A percentile compares a stretch with the other conserved stretches of the same genome.
Conservation (phyloP, 1,140 invertebrate species). For the Lordiphosa clarofinis region DNA sequence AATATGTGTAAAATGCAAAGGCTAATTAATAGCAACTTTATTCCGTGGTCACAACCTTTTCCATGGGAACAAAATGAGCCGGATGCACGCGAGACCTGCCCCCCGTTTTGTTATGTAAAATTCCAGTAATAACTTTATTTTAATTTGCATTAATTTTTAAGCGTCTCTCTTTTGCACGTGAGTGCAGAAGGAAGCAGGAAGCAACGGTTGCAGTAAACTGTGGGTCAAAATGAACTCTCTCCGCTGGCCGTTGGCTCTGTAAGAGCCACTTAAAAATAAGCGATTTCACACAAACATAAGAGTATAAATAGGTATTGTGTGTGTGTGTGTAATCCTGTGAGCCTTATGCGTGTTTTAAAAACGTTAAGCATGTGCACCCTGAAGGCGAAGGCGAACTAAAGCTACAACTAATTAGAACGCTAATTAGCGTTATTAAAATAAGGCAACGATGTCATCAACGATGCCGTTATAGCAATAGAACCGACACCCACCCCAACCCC, state of each 20-base stretch:
- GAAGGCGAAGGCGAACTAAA: slow-evolving; percentile 37
- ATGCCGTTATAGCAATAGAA: slow-evolving; percentile 23
- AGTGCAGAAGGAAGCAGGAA: slow-evolving; percentile 11
- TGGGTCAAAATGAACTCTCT: neutral
- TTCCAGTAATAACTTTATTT: slow-evolving; percentile 57
- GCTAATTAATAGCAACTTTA: slow-evolving; percentile 71
- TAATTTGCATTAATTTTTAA: slow-evolving; percentile 68
- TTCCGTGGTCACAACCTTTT: slow-evolving; percentile 44
- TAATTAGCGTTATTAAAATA: slow-evolving; percentile 78
- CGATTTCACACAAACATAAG: slow-evolving; percentile 25
- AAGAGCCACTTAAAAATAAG: slow-evolving; percentile 42
- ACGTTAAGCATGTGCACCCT: slow-evolving; percentile 47
- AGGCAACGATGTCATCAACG: slow-evolving; percentile 33
- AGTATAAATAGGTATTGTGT: neutral
- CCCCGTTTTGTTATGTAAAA: slow-evolving; percentile 64
- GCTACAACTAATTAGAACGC: slow-evolving; percentile 71
- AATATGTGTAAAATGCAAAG: slow-evolving; percentile 31
- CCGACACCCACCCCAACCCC: slow-evolving; percentile 20
- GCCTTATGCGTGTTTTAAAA: slow-evolving; percentile 53
- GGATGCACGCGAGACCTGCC: slow-evolving; percentile 29
- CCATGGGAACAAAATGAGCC: slow-evolving; percentile 41
- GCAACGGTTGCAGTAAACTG: slow-evolving; percentile 15
- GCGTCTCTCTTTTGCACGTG: slow-evolving; percentile 27
- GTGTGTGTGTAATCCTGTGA: neutral
- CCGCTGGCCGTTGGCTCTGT: slow-evolving; percentile 8